Conservation (phyloP, 2,797 vertebrate genomes). For the Aselliscus stoliczkanus region DNA sequence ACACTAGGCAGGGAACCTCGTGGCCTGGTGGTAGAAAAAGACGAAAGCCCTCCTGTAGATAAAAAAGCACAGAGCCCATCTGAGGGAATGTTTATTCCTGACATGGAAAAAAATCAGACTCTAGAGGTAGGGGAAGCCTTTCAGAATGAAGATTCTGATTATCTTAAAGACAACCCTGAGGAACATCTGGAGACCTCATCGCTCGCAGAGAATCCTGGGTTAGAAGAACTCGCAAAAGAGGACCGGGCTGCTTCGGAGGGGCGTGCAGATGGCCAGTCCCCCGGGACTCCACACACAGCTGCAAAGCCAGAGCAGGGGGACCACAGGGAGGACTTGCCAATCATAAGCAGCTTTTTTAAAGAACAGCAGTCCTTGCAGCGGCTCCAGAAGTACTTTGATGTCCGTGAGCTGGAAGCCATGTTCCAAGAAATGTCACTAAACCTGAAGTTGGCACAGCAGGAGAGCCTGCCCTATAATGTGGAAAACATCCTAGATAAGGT, state of each 20-base stretch:
- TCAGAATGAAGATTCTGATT: background rate
- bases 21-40: background rate
- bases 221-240: background rate
- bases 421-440: constrained; percentile 87
- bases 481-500: constrained; percentile 89
- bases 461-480: constrained; percentile 68
- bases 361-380: constrained; percentile 80
- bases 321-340: constrained; percentile 79
- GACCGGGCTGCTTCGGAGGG: background rate
- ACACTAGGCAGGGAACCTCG: background rate
- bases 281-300: background rate
- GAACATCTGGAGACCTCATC: background rate
- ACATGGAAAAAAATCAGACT: background rate
- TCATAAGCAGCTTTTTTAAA: constrained; percentile 86
- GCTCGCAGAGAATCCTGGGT: background rate
- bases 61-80: background rate
- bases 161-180: background rate
- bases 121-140: constrained; percentile 38
- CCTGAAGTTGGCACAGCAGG: constrained; percentile 81
- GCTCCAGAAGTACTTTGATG: constrained; percentile 86
- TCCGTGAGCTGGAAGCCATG: constrained; percentile 88
- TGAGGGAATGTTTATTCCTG: background rate
- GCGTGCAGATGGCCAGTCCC: background rate
- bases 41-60: background rate
- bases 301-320: constrained; percentile 80